These are phyloP conservation scores for Decapterus maruadsi DNA, from an alignment of 2,797 vertebrate species.

Conservation along the genomic window DNA sequence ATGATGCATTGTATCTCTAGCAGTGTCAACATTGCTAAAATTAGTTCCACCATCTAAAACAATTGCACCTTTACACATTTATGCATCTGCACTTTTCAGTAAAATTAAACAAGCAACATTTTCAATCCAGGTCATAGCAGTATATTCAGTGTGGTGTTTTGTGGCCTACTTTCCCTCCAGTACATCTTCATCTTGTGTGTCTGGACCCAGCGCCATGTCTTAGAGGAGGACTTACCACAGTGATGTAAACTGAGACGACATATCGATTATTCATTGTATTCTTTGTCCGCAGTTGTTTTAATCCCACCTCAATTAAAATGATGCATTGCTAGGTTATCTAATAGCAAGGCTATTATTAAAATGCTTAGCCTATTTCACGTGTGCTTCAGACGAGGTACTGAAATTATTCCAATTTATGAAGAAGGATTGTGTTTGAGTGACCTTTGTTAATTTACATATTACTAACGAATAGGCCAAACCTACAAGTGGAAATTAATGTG, in stretches of 20 bases:
- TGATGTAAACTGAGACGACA: slow-evolving; percentile 62
- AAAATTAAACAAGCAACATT: not conserved
- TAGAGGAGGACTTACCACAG: slow-evolving; percentile 33
- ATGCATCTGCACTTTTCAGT: not conserved
- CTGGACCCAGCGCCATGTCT: slow-evolving; percentile 21
- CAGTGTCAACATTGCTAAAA: no score
- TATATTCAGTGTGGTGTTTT: not conserved
- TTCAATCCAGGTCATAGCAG: not conserved
- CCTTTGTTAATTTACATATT: no score
- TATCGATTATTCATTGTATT: slow-evolving; percentile 70
- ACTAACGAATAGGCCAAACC: not conserved
- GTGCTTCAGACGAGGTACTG: not conserved
- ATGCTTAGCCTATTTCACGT: not conserved
- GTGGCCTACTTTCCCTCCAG: no score
- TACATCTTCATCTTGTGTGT: not conserved
- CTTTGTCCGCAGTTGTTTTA: slow-evolving; percentile 47
- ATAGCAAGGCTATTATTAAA: not conserved
- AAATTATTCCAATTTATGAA: not conserved
- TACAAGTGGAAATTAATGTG: not conserved
- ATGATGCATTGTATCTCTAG: no score
- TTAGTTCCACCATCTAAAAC: not conserved
- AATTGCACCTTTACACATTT: not conserved
- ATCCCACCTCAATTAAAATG: slow-evolving; percentile 25
- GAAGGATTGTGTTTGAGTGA: not conserved
- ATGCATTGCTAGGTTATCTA: not conserved